phyloP scores from a whole-genome alignment of 2,888 invertebrate genomes.

The Desoria tigrina region DNA sequence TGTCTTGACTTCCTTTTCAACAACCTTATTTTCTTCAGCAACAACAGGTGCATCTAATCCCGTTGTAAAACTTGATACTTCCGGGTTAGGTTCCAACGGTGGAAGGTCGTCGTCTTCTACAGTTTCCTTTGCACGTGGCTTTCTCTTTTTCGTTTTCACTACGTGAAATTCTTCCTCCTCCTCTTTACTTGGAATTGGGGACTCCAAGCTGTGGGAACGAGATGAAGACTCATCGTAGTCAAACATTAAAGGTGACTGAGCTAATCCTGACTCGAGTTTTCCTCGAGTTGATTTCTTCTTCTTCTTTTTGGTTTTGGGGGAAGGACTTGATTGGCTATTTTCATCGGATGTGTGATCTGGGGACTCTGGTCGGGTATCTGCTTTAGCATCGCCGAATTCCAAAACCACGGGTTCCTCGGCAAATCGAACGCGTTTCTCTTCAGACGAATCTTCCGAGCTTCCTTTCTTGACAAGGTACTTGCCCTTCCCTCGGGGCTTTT shows the following conservation, averaged over 20 bases:
- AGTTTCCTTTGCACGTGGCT: not conserved
- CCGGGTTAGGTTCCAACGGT: constrained; percentile 9
- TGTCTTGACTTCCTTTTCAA: not conserved
- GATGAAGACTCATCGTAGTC: constrained; percentile 1
- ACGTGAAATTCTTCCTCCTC: constrained; percentile 21
- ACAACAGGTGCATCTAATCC: no score
- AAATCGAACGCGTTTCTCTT: constrained; percentile 38
- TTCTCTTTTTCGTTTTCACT: constrained; percentile 11
- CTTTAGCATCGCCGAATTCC: not conserved
- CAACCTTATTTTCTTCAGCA: no score
- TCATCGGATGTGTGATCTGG: constrained; percentile 5
- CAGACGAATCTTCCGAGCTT: constrained; percentile 7
- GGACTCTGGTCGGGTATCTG: not conserved
- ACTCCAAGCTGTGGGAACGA: not conserved
- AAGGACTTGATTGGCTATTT: constrained; percentile 2
- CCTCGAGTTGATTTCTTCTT: not conserved
- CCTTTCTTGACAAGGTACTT: not conserved
- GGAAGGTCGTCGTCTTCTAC: constrained; percentile 14
- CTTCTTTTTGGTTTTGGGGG: constrained; percentile 11
- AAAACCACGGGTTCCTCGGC: constrained; percentile 8
- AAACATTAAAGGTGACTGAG: constrained; percentile 18
- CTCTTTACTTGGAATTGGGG: constrained; percentile 3
- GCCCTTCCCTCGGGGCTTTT: not conserved
- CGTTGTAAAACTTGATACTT: no score
- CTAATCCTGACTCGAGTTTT: not conserved